Evolutionary conservation across 2,888 invertebrate species (phyloP).

Genomic region (Platerodrilus igneus): DNA sequence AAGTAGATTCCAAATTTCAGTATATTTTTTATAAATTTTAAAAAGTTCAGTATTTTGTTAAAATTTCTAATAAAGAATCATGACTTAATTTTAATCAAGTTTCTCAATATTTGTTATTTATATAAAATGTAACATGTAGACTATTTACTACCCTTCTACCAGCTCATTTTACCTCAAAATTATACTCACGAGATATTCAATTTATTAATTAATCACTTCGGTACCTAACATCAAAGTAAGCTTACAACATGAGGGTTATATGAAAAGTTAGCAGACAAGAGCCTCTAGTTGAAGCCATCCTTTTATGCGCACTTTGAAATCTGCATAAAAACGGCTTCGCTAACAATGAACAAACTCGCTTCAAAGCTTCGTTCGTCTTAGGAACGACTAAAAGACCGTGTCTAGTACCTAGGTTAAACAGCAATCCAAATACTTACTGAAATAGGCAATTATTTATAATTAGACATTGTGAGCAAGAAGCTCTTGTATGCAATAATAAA

Average conservation of each 20-base stretch:
- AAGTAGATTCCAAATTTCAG: too few species aligned
- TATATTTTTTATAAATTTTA: too few species aligned
- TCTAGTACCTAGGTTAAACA: slow-evolving; percentile 7
- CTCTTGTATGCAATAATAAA: too few species aligned
- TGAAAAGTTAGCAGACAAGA: slow-evolving; percentile 16
- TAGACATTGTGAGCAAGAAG: slow-evolving; percentile 8
- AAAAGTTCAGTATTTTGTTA: too few species aligned
- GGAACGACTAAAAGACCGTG: too few species aligned
- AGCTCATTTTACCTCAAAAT: too few species aligned
- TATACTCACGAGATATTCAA: slow-evolving; percentile 18
- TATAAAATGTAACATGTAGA: too few species aligned
- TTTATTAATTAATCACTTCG: slow-evolving; percentile 17
- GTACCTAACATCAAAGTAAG: slow-evolving; percentile 16
- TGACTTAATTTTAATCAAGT: too few species aligned
- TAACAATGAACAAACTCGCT: slow-evolving; percentile 13
- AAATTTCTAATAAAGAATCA: too few species aligned
- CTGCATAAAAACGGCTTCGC: slow-evolving; percentile 14
- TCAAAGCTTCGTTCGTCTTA: slow-evolving; percentile 12
- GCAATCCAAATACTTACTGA: slow-evolving; percentile 1
- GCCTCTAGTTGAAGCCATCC: slow-evolving; percentile 14
- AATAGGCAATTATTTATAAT: slow-evolving; percentile 14
- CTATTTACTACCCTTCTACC: too few species aligned
- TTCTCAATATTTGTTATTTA: too few species aligned
- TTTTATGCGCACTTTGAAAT: slow-evolving; percentile 13
- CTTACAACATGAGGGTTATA: slow-evolving; percentile 13